These are phyloP conservation scores for Tetramorium simillimum DNA, from an alignment of 1,140 invertebrate species.

Conservation along the genomic window DNA sequence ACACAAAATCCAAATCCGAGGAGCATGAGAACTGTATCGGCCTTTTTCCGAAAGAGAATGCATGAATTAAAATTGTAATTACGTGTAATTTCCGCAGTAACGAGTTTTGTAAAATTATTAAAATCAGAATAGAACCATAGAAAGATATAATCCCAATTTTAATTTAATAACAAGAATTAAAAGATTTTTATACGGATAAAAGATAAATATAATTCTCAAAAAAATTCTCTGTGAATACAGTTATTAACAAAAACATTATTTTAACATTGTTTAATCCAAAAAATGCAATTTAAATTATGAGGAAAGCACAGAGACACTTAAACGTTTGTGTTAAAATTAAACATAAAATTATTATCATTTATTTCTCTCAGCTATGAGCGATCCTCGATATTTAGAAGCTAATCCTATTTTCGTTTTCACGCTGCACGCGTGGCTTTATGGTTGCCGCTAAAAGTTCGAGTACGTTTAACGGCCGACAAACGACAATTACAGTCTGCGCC, in stretches of 20 bases:
- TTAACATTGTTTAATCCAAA: background rate
- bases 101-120: slow-evolving; percentile 12
- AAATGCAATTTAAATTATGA: background rate
- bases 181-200: background rate
- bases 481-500: slow-evolving; percentile 37
- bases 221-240: background rate
- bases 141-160: slow-evolving; percentile 2
- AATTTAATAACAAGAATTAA: slow-evolving; percentile 8
- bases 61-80: slow-evolving; percentile 6
- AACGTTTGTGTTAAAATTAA: background rate
- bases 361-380: background rate
- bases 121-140: background rate
- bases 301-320: background rate
- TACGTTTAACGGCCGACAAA: slow-evolving; percentile 47
- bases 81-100: background rate
- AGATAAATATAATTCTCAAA: background rate
- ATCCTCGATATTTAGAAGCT: background rate
- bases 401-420: slow-evolving; percentile 45
- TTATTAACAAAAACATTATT: background rate
- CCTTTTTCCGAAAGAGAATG: background rate
- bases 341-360: background rate
- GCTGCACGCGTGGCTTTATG: slow-evolving; percentile 18
- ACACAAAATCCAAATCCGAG: slow-evolving; percentile 3
- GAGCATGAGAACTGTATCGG: background rate
- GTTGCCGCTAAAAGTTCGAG: slow-evolving; percentile 32